Conservation (phyloP, 2,113 vertebrate species). For the Pelusios castaneus region DNA sequence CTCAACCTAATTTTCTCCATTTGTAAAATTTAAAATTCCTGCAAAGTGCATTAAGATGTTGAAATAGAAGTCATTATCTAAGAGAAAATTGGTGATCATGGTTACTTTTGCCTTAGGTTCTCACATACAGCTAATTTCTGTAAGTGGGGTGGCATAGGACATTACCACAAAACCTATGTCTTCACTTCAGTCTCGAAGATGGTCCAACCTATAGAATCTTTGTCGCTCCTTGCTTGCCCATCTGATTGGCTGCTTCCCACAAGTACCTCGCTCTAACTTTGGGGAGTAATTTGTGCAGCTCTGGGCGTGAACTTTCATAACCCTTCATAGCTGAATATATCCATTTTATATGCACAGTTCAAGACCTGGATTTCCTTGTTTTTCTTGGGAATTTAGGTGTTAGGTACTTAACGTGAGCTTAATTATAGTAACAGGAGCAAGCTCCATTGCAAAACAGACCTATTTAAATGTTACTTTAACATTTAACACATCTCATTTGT, state of each 20-base stretch:
- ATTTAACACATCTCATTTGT: not conserved
- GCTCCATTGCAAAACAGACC: not conserved
- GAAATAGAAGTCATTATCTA: not conserved
- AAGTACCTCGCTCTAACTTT: rapidly evolving
- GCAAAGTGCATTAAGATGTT: not conserved
- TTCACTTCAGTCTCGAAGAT: not conserved
- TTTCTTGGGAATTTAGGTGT: not conserved
- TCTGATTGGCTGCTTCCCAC: not conserved
- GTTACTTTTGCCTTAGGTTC: not conserved
- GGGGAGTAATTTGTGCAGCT: not conserved
- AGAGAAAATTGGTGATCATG: not conserved
- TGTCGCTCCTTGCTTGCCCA: not conserved
- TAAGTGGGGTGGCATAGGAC: not conserved
- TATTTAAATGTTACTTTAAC: not conserved
- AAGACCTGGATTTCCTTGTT: not conserved
- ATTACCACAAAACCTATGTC: not conserved
- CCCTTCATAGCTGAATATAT: not conserved
- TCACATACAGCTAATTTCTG: rapidly evolving
- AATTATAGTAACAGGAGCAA: not conserved
- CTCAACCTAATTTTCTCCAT: conserved; percentile 11
- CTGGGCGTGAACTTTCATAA: not conserved
- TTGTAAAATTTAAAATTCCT: not conserved
- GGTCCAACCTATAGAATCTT: not conserved
- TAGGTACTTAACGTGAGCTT: not conserved
- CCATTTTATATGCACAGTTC: not conserved